phyloP scores from a whole-genome alignment of 1,140 invertebrate genomes.

The Trachymyrmex cornetzi region DNA sequence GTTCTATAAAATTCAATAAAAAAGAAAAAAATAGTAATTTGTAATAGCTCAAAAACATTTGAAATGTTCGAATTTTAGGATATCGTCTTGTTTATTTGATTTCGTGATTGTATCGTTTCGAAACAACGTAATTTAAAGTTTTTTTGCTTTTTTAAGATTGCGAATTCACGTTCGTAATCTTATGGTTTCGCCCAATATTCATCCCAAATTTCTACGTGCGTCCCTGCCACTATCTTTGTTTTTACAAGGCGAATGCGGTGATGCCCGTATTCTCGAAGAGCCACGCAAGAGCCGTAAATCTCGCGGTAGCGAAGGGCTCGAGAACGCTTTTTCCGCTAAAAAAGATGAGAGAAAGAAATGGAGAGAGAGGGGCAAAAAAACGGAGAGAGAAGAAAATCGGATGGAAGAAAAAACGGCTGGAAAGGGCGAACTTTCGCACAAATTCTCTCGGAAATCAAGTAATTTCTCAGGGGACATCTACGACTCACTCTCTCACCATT shows the following conservation, averaged over 20 bases:
- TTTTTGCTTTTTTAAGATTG: background rate
- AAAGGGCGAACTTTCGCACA: conserved; percentile 15
- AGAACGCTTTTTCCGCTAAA: conserved; percentile 45
- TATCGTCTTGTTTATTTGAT: background rate
- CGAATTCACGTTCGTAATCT: background rate
- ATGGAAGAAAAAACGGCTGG: background rate
- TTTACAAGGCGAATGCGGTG: conserved; percentile 14
- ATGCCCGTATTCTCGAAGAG: conserved; percentile 34
- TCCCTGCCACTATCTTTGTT: conserved; percentile 46
- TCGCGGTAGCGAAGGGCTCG: conserved; percentile 39
- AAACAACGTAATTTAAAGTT: background rate
- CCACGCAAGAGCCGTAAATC: conserved; percentile 67
- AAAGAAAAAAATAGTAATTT: background rate
- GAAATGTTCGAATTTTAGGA: background rate
- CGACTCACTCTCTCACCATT: background rate
- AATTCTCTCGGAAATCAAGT: conserved; percentile 60
- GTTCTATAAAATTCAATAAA: background rate
- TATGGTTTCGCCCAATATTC: background rate
- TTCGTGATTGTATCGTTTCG: background rate
- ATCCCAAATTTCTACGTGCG: conserved; percentile 19
- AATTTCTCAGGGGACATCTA: conserved; percentile 68
- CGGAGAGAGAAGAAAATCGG: background rate
- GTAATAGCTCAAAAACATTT: background rate
- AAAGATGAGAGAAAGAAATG: conserved; percentile 7
- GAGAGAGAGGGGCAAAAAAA: background rate